These are phyloP conservation scores for Paedocypris sp. DNA, from an alignment of 2,113 vertebrate genomes.

Conservation along the genomic window DNA sequence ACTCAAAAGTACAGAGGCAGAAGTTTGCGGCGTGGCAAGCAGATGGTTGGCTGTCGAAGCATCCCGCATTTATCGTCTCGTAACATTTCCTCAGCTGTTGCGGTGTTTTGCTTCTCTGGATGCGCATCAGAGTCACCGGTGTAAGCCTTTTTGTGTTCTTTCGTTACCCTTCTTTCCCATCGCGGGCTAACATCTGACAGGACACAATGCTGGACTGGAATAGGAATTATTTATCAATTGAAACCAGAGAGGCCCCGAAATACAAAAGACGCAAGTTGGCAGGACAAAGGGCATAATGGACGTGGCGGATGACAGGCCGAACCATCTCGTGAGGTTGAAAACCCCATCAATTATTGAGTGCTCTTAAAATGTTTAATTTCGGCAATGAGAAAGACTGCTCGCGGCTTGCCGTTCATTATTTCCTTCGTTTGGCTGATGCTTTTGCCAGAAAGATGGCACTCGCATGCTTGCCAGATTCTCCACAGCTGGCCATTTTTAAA, in stretches of 20 bases:
- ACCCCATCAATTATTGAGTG: constrained; percentile 21
- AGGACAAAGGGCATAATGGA: background rate
- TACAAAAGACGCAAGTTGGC: constrained; percentile 21
- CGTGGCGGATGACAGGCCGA: background rate
- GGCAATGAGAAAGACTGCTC: background rate
- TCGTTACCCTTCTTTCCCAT: background rate
- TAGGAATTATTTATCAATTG: constrained; percentile 41
- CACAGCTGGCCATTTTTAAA: constrained; percentile 13
- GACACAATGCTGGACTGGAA: constrained; percentile 16
- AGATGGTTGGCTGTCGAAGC: constrained; percentile 30
- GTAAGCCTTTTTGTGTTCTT: background rate
- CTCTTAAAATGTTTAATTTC: constrained; percentile 16
- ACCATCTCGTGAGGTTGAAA: background rate
- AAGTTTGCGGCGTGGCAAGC: constrained; percentile 23
- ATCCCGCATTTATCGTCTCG: constrained; percentile 25
- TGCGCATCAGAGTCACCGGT: constrained; percentile 28
- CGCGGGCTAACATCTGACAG: background rate
- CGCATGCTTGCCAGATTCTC: background rate
- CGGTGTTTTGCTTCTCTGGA: constrained; percentile 12
- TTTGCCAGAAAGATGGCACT: constrained; percentile 7
- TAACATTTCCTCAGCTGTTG: constrained; percentile 31
- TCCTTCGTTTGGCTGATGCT: background rate
- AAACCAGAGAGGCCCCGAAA: constrained; percentile 29
- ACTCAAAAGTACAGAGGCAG: constrained; percentile 24
- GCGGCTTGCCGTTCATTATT: background rate